phyloP scores from a whole-genome alignment of 2,888 invertebrate genomes.

The Byasa hedistus region DNA sequence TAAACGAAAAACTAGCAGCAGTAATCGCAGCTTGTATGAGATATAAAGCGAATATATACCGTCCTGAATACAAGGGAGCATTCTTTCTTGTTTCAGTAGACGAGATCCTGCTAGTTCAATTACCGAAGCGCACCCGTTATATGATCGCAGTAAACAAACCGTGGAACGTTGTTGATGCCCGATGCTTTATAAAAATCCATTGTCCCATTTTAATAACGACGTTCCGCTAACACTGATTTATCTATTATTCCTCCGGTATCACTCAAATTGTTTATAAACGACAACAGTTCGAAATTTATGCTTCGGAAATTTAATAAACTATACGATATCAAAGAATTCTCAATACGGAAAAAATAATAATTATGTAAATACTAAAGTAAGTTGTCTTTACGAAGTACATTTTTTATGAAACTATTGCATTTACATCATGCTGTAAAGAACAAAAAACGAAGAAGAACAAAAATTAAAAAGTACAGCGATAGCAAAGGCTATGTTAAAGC shows the following conservation, averaged over 20 bases:
- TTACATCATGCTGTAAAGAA: background rate
- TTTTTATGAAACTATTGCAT: background rate
- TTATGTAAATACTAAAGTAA: too few relatives aligned
- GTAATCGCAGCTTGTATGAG: constrained; percentile 2
- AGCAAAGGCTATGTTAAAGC: background rate
- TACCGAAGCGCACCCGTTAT: constrained; percentile 6
- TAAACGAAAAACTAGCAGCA: background rate
- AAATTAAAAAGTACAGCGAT: background rate
- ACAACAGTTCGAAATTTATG: background rate
- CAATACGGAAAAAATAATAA: too few relatives aligned
- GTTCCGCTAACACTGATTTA: background rate
- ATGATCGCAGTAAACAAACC: constrained; percentile 1
- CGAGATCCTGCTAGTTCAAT: constrained; percentile 7
- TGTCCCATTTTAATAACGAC: background rate
- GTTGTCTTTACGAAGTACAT: too few relatives aligned
- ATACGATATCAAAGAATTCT: too few relatives aligned
- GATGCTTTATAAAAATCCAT: background rate
- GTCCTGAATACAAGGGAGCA: constrained; percentile 13
- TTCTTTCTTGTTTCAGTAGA: constrained; percentile 7
- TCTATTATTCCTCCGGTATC: background rate
- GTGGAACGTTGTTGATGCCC: background rate
- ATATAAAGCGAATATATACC: background rate
- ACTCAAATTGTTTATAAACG: background rate
- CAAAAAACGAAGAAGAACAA: too few relatives aligned
- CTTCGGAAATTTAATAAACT: background rate